Conservation (phyloP, 2,888 invertebrate genomes). For the Stegophylla sp. region DNA sequence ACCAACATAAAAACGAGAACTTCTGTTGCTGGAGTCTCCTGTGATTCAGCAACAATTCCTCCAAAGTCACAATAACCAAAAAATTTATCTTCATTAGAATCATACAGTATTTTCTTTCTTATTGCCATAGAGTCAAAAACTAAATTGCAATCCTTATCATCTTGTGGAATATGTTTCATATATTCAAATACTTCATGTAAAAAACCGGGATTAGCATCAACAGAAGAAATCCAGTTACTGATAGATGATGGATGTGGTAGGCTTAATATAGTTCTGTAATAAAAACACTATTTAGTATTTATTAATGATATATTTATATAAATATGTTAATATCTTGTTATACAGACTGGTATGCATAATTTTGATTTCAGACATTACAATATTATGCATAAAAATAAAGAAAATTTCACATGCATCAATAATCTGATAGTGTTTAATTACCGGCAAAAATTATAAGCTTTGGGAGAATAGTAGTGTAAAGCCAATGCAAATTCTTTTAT, state of each 20-base stretch:
- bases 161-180: background rate
- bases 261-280: too few species aligned
- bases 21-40: background rate
- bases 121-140: background rate
- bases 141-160: background rate
- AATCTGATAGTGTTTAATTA: background rate
- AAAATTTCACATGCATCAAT: background rate
- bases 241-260: constrained; percentile 3
- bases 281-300: too few species aligned
- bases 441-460: background rate
- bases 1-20: background rate
- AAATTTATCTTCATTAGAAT: background rate
- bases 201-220: background rate
- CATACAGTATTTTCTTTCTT: background rate
- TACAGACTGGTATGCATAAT: too few species aligned
- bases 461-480: background rate
- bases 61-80: constrained; percentile 8
- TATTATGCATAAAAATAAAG: too few species aligned
- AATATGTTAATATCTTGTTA: too few species aligned
- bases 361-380: too few species aligned
- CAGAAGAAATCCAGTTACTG: constrained; percentile 1
- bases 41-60: background rate
- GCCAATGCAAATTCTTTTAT: background rate
- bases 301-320: too few species aligned
- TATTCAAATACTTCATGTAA: constrained; percentile 1